Evolutionary conservation across 2,797 vertebrate genomes (phyloP).

Genomic region (Sparus aurata): DNA sequence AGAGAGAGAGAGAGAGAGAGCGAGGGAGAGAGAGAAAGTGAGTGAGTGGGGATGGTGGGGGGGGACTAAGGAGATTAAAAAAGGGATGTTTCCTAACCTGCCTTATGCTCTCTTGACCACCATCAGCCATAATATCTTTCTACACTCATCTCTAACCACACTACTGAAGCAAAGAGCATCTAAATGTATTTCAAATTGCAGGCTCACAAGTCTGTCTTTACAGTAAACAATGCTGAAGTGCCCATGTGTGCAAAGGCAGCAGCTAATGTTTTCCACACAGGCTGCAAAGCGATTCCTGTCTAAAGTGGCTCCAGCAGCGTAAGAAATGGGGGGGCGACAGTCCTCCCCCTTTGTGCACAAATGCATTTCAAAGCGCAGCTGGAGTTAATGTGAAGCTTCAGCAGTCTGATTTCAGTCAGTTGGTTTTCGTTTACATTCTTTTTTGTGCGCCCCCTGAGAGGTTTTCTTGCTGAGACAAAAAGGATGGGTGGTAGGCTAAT

Average conservation of each 20-base stretch:
- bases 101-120: constrained; percentile 58
- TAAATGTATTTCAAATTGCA: background rate
- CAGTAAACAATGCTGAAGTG: background rate
- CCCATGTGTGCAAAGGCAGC: background rate
- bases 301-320: background rate
- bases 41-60: background rate
- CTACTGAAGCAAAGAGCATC: background rate
- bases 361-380: background rate
- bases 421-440: background rate
- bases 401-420: background rate
- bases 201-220: background rate
- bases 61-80: constrained; percentile 44
- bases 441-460: background rate
- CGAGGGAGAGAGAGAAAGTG: constrained; percentile 13
- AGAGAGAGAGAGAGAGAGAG: constrained; percentile 10
- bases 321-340: background rate
- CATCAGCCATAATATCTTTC: constrained; percentile 17
- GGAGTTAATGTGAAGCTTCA: background rate
- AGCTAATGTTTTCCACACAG: background rate
- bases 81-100: constrained; percentile 48
- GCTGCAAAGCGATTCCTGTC: no score
- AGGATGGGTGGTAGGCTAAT: background rate
- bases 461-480: background rate
- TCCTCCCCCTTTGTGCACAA: background rate
- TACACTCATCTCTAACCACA: constrained; percentile 17